Evolutionary conservation across 1,140 invertebrate genomes (phyloP), one percentile per base, ranked within the genome.

Genomic region (Caligus rogercresseyi): DNA sequence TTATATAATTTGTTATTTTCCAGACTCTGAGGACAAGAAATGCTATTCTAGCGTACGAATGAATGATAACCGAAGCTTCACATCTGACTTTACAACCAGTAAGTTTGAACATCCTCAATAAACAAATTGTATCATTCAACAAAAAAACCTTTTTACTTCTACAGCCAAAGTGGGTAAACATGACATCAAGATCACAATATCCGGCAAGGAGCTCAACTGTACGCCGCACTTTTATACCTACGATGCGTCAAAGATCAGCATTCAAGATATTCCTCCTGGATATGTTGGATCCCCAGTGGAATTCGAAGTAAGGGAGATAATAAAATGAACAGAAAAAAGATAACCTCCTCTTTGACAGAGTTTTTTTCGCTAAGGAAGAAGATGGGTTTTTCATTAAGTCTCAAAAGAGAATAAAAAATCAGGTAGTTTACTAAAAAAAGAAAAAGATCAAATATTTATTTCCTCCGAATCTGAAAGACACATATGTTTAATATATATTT

Each of bases 201-300:
- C 18, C 13, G 25, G 52, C 43, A 51, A 63, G 4, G 15, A 26
- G 25, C n/a, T 63, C 11, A 55, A 63, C 52, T 51, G 19, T 19
- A 63, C 61, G 1, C 61, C 61, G 21, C 18, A 13, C 16, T 63
- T 63, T 25, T 63, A 57, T 25, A 63, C 61, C 16, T 63, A 23
- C 24, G 61, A 63, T 16, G 2, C 61, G 14, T 63, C 61, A 7
- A 63, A 63, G 24, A 55, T 63, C 18, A 25, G 26, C 18, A 51
- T 63, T 14, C 23, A 51, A 16, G 18, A 60, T 15, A 56, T 63
- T 11, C 61, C 61, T 3, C n/a, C 53, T 3, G 61, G 61, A 62
- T 63, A 54, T 26, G 53, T 63, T 18, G 61, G 61, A 19, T 54
- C 52, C 23, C 61, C 61, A 11, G 61, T 63, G 53, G 61, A 63